Evolutionary conservation across 2,888 invertebrate genomes (phyloP).

Genomic region (Lordiphosa andalusiaca): DNA sequence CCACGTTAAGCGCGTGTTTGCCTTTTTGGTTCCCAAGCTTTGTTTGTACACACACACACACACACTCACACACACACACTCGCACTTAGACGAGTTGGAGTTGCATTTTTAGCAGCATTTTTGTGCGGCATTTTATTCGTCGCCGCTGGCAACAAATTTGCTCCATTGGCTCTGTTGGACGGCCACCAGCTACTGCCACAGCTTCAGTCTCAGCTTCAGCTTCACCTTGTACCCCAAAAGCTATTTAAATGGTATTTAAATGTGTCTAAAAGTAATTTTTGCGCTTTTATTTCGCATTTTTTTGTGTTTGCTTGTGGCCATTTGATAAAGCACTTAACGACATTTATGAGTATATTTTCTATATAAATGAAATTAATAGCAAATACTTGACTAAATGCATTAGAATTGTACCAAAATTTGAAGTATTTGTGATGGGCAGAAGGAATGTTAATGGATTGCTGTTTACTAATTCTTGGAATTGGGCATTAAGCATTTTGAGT

Average conservation of each 20-base stretch:
- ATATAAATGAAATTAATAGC: constrained; percentile 39
- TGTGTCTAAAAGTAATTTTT: constrained; percentile 73
- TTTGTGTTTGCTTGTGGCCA: constrained; percentile 11
- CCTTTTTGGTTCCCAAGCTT: constrained; percentile 72
- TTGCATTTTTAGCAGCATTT: constrained; percentile 74
- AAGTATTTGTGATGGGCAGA: constrained; percentile 11
- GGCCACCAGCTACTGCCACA: constrained; percentile 14
- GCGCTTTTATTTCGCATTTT: constrained; percentile 57
- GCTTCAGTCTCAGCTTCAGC: constrained; percentile 24
- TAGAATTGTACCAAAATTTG: constrained; percentile 20
- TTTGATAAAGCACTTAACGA: constrained; percentile 39
- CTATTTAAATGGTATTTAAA: constrained; percentile 77
- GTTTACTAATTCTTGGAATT: too few species aligned
- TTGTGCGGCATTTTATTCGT: constrained; percentile 71
- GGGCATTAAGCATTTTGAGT: too few species aligned
- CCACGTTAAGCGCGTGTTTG: constrained; percentile 63
- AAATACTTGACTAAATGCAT: constrained; percentile 55
- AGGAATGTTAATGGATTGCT: constrained; percentile 24
- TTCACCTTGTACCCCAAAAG: constrained; percentile 72
- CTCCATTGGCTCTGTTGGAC: constrained; percentile 5
- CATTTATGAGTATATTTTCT: constrained; percentile 54
- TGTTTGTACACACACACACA: constrained; percentile 46
- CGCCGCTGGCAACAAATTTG: constrained; percentile 71
- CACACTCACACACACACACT: constrained; percentile 11
- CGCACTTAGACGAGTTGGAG: constrained; percentile 48